phyloP scores from a whole-genome alignment of 2,797 vertebrate species.

The Hoplostethus mediterraneus region DNA sequence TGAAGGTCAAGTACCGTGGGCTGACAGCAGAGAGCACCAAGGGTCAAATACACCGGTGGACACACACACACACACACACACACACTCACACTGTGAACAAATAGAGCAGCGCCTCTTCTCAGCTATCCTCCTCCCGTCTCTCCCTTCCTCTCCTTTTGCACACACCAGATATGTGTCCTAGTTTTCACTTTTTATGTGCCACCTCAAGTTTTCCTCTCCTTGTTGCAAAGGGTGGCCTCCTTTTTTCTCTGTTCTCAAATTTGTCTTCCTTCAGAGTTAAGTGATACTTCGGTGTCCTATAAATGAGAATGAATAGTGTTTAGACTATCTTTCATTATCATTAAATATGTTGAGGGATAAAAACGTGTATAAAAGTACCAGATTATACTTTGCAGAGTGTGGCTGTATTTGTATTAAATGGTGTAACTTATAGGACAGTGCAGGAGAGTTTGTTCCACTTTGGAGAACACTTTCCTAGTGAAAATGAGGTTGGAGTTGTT shows the following conservation, averaged over 20 bases:
- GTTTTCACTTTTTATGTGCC: slow-evolving; percentile 75
- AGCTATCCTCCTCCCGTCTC: neutral
- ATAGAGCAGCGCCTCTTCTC: slow-evolving; percentile 49
- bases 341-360: too few relatives aligned
- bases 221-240: slow-evolving; percentile 63
- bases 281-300: slow-evolving; percentile 24
- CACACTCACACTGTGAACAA: slow-evolving; percentile 45
- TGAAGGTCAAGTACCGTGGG: slow-evolving; percentile 57
- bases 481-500: neutral
- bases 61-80: too few relatives aligned
- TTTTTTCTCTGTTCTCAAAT: slow-evolving; percentile 64
- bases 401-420: neutral
- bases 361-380: neutral
- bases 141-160: slow-evolving; percentile 40
- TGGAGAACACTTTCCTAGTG: neutral
- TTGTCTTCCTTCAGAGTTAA: slow-evolving; percentile 35
- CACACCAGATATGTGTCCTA: slow-evolving; percentile 68
- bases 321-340: neutral
- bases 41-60: slow-evolving; percentile 59
- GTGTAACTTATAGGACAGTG: neutral
- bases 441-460: neutral
- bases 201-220: slow-evolving; percentile 71
- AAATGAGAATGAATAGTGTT: neutral
- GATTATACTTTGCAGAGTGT: neutral
- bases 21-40: slow-evolving; percentile 50